Percentiles rank a stretch among this genome's conserved stretches.
Conservation (phyloP, 2,113 vertebrate genomes). For the Erythrocercus mccallii region DNA sequence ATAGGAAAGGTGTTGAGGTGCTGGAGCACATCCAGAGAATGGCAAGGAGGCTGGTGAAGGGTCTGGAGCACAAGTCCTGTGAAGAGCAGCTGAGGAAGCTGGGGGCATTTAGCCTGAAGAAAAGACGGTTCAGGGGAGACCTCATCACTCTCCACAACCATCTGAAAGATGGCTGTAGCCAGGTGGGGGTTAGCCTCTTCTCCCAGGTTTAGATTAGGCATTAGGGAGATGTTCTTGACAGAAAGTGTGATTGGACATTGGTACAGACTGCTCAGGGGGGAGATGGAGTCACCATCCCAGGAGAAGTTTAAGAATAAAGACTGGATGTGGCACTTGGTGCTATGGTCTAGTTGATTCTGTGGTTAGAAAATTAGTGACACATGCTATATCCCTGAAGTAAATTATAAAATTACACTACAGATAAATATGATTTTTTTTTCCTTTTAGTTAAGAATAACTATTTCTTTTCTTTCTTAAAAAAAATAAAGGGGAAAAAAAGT, state of each 20-base stretch:
- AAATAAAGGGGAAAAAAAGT: accelerated
- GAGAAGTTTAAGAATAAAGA: neutral
- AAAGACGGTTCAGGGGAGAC: neutral
- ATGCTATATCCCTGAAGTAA: neutral
- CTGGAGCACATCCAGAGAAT: neutral
- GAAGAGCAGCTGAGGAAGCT: neutral
- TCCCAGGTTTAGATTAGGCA: neutral
- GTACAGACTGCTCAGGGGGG: neutral
- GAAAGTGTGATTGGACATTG: neutral
- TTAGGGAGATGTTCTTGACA: neutral
- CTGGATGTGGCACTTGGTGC: neutral
- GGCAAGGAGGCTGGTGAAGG: neutral
- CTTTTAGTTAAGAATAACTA: neutral
- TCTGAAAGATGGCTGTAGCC: neutral
- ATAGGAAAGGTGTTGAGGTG: neutral
- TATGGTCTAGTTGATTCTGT: neutral
- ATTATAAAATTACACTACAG: neutral
- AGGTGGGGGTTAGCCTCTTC: accelerated
- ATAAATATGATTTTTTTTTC: neutral
- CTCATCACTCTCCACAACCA: neutral
- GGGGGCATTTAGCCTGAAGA: neutral
- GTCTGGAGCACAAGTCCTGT: neutral
- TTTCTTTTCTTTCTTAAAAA: neutral
- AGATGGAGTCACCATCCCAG: neutral
- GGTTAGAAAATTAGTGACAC: neutral